Evolutionary conservation across 1,140 invertebrate genomes (phyloP).

Genomic region (Eriosoma lanigerum): DNA sequence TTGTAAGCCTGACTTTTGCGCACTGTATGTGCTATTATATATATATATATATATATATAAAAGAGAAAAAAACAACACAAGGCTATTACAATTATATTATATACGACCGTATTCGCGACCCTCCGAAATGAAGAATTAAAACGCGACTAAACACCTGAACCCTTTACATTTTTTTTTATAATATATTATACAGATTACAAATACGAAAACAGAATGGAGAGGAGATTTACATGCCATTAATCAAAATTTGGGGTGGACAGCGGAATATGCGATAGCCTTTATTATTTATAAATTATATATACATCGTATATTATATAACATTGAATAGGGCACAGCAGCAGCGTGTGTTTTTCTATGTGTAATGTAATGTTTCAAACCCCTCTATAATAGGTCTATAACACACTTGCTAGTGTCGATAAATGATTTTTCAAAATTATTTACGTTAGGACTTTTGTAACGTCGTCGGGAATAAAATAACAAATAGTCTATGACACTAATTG

Average conservation of each 20-base stretch:
- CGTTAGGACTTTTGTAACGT: not conserved
- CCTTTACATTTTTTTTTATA: not conserved
- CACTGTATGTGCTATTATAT: too few relatives aligned
- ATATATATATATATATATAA: too few relatives aligned
- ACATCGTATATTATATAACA: not conserved
- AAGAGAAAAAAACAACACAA: not conserved
- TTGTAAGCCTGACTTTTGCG: slow-evolving; percentile 1
- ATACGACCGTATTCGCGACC: not conserved
- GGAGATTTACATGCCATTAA: slow-evolving; percentile 34
- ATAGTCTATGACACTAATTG: not conserved
- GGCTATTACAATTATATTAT: not conserved
- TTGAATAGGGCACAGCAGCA: slow-evolving; percentile 4
- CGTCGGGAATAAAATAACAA: not conserved
- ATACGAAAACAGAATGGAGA: slow-evolving; percentile 9
- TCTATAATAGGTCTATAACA: not conserved
- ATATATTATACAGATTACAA: not conserved
- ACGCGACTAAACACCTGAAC: slow-evolving; percentile 44
- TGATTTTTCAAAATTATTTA: slow-evolving; percentile 33
- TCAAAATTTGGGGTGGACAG: slow-evolving; percentile 25
- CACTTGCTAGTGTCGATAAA: not conserved
- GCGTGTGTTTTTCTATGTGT: not conserved
- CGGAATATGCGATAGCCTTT: slow-evolving; percentile 14
- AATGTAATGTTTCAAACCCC: slow-evolving; percentile 9
- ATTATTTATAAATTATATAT: not conserved
- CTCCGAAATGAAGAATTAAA: slow-evolving; percentile 42